A percentile compares a stretch with the other conserved stretches of the same genome.
Evolutionary conservation across 2,113 vertebrate species (phyloP).

Genomic region (Saccopteryx leptura): DNA sequence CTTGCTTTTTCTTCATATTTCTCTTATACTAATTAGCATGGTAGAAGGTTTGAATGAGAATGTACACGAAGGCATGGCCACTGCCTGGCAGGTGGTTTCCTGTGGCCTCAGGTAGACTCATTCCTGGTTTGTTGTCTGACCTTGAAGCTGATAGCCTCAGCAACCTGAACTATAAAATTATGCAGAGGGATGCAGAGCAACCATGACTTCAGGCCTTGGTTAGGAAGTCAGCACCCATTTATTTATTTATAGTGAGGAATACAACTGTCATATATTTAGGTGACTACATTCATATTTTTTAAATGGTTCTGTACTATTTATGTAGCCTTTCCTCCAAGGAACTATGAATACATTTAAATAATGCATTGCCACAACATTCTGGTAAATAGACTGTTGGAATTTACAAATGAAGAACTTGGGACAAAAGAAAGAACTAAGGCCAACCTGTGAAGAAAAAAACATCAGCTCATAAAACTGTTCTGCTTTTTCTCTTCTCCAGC

Average conservation of each 20-base stretch:
- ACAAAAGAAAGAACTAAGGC: background rate
- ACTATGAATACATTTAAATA: constrained; percentile 72
- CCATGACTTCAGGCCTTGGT: background rate
- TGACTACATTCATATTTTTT: constrained; percentile 54
- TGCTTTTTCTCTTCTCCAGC: background rate
- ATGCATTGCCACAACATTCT: constrained; percentile 5
- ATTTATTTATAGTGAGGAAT: constrained; percentile 56
- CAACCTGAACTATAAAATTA: background rate
- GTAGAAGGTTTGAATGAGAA: background rate
- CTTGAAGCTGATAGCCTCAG: background rate
- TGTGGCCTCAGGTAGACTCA: background rate
- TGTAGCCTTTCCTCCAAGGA: constrained; percentile 66
- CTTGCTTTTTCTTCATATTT: background rate
- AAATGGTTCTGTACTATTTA: constrained; percentile 70
- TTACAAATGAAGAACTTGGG: constrained; percentile 49
- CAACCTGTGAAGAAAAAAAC: background rate
- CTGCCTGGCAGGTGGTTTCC: background rate
- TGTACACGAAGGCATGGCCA: background rate
- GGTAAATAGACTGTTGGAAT: constrained; percentile 43
- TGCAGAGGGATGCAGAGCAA: background rate
- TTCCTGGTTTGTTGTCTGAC: background rate
- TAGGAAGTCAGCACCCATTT: constrained; percentile 14
- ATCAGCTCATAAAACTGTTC: background rate
- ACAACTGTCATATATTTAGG: background rate
- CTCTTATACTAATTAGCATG: background rate